These are phyloP conservation scores for Epinephelus moara DNA, from an alignment of 2,113 vertebrate genomes.

Conservation along the genomic window DNA sequence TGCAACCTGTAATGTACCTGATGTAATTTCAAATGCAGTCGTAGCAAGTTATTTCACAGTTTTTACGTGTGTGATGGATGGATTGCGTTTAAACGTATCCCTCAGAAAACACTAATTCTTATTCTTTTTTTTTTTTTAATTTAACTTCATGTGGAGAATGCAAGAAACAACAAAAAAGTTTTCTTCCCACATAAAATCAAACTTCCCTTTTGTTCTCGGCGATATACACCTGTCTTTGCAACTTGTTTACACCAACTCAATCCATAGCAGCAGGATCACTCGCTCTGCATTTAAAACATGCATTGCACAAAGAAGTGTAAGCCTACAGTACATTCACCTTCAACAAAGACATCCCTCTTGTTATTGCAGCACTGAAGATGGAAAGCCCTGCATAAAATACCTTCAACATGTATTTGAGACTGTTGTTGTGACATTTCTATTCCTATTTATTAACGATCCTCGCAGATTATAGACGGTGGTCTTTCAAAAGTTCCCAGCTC, in stretches of 20 bases:
- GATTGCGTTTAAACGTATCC: not conserved
- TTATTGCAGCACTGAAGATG: not conserved
- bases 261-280: not conserved
- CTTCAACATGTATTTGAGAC: not conserved
- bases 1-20: not conserved
- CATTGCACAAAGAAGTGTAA: not conserved
- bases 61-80: not conserved
- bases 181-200: not conserved
- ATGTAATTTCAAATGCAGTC: not conserved
- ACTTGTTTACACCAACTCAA: constrained; percentile 39
- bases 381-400: not conserved
- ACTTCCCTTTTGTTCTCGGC: not conserved
- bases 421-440: constrained; percentile 29
- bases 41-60: not conserved
- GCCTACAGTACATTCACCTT: not conserved
- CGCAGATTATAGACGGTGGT: not conserved
- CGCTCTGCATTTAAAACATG: constrained; percentile 18
- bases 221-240: constrained; percentile 3
- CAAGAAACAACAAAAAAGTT: not conserved
- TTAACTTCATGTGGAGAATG: not conserved
- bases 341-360: not conserved
- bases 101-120: not conserved
- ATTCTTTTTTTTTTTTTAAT: not conserved
- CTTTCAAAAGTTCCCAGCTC: constrained; percentile 6
- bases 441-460: constrained; percentile 31